Conservation (phyloP, 2,113 vertebrate species). For the Callopanchax toddi region DNA sequence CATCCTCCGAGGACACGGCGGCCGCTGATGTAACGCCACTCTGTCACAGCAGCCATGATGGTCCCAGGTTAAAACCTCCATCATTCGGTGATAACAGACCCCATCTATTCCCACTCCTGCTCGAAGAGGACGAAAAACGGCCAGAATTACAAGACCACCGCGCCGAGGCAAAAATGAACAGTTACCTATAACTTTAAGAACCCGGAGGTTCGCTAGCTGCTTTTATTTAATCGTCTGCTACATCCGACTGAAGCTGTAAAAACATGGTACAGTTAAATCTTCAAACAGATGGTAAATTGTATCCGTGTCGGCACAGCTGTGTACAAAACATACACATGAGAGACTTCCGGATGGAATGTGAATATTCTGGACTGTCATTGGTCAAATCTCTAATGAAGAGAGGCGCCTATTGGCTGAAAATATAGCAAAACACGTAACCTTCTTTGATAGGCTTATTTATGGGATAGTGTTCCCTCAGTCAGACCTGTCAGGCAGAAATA, state of each 20-base stretch:
- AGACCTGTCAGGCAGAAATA: slow-evolving; percentile 11
- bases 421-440: slow-evolving; percentile 48
- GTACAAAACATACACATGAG: slow-evolving; percentile 35
- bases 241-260: background rate
- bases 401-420: slow-evolving; percentile 52
- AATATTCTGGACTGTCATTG: slow-evolving; percentile 59
- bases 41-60: slow-evolving; percentile 78
- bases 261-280: background rate
- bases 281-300: background rate
- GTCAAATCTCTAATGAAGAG: slow-evolving; percentile 9
- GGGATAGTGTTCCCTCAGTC: background rate
- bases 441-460: slow-evolving; percentile 42
- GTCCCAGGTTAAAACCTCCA: slow-evolving; percentile 48
- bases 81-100: slow-evolving; percentile 17
- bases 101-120: slow-evolving; percentile 45
- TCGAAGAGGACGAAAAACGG: slow-evolving; percentile 9
- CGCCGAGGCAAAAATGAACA: background rate
- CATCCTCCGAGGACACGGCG: slow-evolving; percentile 83
- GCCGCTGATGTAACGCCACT: slow-evolving; percentile 80
- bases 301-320: background rate
- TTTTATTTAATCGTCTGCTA: background rate
- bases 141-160: background rate
- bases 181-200: background rate
- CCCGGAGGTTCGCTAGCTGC: background rate
- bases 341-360: slow-evolving; percentile 30